These are phyloP conservation scores for Pelusios castaneus DNA, from an alignment of 2,113 vertebrate genomes.

Conservation along the genomic window DNA sequence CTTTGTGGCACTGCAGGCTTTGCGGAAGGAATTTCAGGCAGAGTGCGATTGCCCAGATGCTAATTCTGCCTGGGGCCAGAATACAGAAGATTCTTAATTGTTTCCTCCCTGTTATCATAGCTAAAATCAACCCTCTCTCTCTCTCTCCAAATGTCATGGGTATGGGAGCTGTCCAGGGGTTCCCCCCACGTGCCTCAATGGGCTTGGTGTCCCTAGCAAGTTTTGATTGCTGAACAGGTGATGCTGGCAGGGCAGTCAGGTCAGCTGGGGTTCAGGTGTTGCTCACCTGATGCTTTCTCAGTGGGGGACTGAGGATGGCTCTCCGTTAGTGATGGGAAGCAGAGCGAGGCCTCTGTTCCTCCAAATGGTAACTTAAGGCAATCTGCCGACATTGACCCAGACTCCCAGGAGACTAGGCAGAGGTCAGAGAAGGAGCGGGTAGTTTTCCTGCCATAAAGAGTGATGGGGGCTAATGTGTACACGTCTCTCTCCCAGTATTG, in stretches of 20 bases:
- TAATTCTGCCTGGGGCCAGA: neutral
- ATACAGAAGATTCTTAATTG: neutral
- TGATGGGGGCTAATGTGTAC: neutral
- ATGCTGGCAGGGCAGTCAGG: rapidly evolving
- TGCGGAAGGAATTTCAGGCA: neutral
- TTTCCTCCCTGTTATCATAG: neutral
- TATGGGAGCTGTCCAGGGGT: neutral
- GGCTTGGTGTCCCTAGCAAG: too few species aligned
- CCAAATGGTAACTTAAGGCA: neutral
- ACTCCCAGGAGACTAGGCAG: rapidly evolving
- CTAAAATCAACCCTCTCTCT: neutral
- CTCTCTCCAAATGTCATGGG: neutral
- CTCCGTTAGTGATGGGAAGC: neutral
- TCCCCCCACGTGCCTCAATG: neutral
- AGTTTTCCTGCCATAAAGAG: neutral
- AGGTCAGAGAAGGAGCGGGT: neutral
- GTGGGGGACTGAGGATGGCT: neutral
- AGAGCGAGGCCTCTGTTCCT: neutral
- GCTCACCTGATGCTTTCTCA: neutral
- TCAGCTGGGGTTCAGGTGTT: neutral
- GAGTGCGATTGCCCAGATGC: neutral
- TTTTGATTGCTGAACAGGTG: neutral
- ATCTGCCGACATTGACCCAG: neutral
- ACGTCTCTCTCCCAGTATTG: neutral
- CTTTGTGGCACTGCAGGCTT: neutral